Conservation (phyloP, 2,113 vertebrate species). For the Andinoacara biseriatus region DNA sequence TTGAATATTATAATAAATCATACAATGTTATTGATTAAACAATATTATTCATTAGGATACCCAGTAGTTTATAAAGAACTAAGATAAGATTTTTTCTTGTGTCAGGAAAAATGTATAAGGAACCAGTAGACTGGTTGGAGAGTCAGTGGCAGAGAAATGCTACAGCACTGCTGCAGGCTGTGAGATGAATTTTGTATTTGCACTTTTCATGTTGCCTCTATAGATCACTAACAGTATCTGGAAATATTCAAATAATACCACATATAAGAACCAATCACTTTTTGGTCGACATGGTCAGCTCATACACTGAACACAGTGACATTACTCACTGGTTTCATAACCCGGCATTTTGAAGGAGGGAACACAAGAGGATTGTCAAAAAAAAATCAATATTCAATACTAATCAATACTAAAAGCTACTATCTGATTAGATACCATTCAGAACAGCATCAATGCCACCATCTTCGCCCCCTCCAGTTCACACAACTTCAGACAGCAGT, state of each 20-base stretch:
- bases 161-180: neutral
- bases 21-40: neutral
- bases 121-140: neutral
- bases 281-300: neutral
- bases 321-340: too few species aligned
- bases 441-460: too few species aligned
- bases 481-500: neutral
- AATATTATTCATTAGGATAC: neutral
- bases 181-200: too few species aligned
- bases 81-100: neutral
- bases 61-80: neutral
- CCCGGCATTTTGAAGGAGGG: too few species aligned
- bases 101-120: neutral
- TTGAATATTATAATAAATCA: neutral
- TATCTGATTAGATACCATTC: too few species aligned
- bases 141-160: neutral
- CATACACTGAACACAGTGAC: neutral
- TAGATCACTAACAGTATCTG: neutral
- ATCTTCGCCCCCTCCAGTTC: neutral
- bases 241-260: neutral
- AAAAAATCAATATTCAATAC: too few species aligned
- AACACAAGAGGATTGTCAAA: too few species aligned
- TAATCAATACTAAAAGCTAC: too few species aligned
- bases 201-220: too few species aligned
- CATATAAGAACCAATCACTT: neutral